Evolutionary conservation across 2,888 invertebrate genomes (phyloP), one percentile per base, ranked within the genome.

Genomic region (Escarpia spicata): DNA sequence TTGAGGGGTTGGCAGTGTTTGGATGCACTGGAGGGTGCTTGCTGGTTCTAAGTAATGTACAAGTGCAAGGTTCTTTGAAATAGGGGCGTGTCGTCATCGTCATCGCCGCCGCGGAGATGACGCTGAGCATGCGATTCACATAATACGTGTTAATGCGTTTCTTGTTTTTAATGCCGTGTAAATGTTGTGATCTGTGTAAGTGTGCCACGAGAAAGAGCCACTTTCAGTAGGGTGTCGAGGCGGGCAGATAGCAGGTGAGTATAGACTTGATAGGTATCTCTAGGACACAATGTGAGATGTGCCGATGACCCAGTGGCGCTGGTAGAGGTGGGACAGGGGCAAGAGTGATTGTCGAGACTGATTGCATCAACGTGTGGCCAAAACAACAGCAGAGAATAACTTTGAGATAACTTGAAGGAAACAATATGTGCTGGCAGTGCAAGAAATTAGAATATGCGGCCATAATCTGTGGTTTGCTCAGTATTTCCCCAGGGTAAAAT

Each of bases 1-100:
- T 75, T 75, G 75, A 75, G 75, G 75, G 75, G 75, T 75, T 26
- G 75, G 75, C 75, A 75, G 75, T 75, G 75, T 75, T 75, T 75
- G 75, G 75, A 75, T 26, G 75, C 75, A 75, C 75, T 75, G 75
- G n/a, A 75, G 75, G 75, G 75, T 75, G 75, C 75, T 75, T 75
- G 75, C 75, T 75, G 75, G 75, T 75, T 75, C 75, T 75, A n/a
- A 75, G 75, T 75, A 75, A 75, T 75, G 75, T 75, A n/a, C 26
- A 75, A 75, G 75, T 6, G 26, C n/a, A 6, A 26, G n/a, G 26
- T 75, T 75, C 75, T 75, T 75, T 75, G 75, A 75, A 75, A 75
- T 26, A n/a, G 75, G 75, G 75, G 75, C n/a, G 75, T 75, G 75
- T 0, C 26, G 26, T 52, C 52, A 0, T 52, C 52, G 37, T 37